These are phyloP conservation scores for Zeuzera pyrina DNA, from an alignment of 2,888 invertebrate genomes.

Conservation along the genomic window DNA sequence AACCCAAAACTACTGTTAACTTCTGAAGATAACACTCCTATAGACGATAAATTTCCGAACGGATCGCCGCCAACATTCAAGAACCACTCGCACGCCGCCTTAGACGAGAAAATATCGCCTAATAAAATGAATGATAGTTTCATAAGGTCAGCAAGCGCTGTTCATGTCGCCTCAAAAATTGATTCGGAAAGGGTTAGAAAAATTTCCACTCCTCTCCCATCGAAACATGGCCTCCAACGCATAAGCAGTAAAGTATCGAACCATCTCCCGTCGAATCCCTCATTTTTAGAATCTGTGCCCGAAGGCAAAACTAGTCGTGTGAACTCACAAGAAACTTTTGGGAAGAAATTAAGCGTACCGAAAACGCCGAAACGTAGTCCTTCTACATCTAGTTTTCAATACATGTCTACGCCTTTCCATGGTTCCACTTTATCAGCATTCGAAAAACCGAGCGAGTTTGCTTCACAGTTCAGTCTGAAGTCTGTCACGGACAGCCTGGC, in stretches of 20 bases:
- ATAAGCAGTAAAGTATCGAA: constrained; percentile 69
- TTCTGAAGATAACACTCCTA: constrained; percentile 31
- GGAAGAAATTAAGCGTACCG: constrained; percentile 46
- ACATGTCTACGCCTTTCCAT: constrained; percentile 88
- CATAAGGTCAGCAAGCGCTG: constrained; percentile 81
- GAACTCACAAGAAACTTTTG: constrained; percentile 48
- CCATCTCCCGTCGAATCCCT: constrained; percentile 77
- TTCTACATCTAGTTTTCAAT: constrained; percentile 87
- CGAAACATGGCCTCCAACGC: constrained; percentile 68
- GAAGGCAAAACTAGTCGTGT: constrained; percentile 68
- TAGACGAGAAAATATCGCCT: constrained; percentile 30
- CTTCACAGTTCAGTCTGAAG: constrained; percentile 83
- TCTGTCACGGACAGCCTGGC: constrained; percentile 75
- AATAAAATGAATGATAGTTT: constrained; percentile 52
- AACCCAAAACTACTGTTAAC: constrained; percentile 40
- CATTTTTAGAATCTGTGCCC: constrained; percentile 78
- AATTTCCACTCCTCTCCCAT: constrained; percentile 41
- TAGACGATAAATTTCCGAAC: constrained; percentile 34
- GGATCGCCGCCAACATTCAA: constrained; percentile 52
- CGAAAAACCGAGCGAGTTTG: constrained; percentile 83
- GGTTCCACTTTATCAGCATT: constrained; percentile 86
- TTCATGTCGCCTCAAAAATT: constrained; percentile 70
- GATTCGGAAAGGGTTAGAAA: constrained; percentile 44
- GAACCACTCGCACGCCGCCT: constrained; percentile 31
- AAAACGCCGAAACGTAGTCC: constrained; percentile 78